These are phyloP conservation scores for Geotrupes spiniger DNA, from an alignment of 2,888 invertebrate species.

Conservation along the genomic window DNA sequence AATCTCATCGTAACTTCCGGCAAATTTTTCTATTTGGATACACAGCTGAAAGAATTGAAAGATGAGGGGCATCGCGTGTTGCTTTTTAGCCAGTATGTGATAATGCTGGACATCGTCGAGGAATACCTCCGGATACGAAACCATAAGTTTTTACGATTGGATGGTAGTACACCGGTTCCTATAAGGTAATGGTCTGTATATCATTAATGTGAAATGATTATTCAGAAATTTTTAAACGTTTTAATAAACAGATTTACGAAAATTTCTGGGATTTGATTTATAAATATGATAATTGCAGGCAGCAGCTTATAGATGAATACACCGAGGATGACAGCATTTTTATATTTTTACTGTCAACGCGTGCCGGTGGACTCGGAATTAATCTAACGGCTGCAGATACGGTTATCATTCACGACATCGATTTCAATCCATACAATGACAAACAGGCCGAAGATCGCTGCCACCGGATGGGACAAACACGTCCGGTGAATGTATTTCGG, in stretches of 20 bases:
- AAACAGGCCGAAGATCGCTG: slow-evolving; percentile 95
- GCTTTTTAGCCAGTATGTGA: slow-evolving; percentile 95
- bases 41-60: slow-evolving; percentile 71
- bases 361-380: slow-evolving; percentile 94
- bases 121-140: slow-evolving; percentile 75
- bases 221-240: too few species aligned
- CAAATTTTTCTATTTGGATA: slow-evolving; percentile 80
- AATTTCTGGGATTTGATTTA: background rate
- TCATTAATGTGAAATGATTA: too few species aligned
- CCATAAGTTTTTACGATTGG: slow-evolving; percentile 76
- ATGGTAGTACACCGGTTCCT: slow-evolving; percentile 85
- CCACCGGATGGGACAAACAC: slow-evolving; percentile 74
- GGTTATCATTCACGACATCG: slow-evolving; percentile 95
- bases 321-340: slow-evolving; percentile 77
- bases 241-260: background rate
- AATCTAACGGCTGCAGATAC: slow-evolving; percentile 93
- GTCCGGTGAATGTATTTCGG: slow-evolving; percentile 83
- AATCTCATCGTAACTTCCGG: slow-evolving; percentile 77
- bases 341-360: slow-evolving; percentile 87
- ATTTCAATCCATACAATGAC: slow-evolving; percentile 98
- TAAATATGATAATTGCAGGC: slow-evolving; percentile 67
- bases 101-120: slow-evolving; percentile 91
- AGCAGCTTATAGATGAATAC: slow-evolving; percentile 86
- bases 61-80: slow-evolving; percentile 77
- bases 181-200: slow-evolving; percentile 56